phyloP scores from a whole-genome alignment of 2,797 vertebrate species.

The Morus bassanus region DNA sequence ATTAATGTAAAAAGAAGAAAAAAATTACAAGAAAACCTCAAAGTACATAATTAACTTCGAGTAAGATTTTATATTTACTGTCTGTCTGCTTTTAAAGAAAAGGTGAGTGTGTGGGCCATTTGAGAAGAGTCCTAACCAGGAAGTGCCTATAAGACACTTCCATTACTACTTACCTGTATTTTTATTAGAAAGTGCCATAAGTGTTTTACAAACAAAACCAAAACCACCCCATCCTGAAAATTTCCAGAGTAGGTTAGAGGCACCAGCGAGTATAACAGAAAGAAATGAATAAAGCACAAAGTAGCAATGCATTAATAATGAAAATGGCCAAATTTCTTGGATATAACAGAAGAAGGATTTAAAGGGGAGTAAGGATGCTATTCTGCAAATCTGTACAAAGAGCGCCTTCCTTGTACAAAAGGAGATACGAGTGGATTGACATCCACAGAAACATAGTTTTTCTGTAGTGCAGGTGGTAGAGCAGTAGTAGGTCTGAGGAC shows the following conservation, averaged over 20 bases:
- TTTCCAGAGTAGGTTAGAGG: background rate
- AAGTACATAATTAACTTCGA: background rate
- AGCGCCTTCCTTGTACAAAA: background rate
- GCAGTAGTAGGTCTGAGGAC: background rate
- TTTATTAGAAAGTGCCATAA: background rate
- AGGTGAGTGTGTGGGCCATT: background rate
- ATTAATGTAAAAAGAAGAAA: background rate
- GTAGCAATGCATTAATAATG: background rate
- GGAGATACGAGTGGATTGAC: background rate
- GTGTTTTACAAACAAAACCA: background rate
- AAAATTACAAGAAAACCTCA: background rate
- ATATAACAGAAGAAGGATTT: background rate
- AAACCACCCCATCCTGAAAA: background rate
- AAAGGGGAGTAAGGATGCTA: background rate
- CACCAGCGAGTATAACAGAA: background rate
- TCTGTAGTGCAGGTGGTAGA: background rate
- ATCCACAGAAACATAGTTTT: background rate
- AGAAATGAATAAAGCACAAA: background rate
- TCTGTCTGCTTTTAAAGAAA: background rate
- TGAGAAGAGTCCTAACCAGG: background rate
- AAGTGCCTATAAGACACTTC: background rate
- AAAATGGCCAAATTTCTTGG: background rate
- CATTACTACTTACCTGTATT: background rate
- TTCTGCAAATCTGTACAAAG: background rate
- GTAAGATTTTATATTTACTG: background rate